Conservation (phyloP, 2,113 vertebrate genomes). For the Opisthocomus hoazin region DNA sequence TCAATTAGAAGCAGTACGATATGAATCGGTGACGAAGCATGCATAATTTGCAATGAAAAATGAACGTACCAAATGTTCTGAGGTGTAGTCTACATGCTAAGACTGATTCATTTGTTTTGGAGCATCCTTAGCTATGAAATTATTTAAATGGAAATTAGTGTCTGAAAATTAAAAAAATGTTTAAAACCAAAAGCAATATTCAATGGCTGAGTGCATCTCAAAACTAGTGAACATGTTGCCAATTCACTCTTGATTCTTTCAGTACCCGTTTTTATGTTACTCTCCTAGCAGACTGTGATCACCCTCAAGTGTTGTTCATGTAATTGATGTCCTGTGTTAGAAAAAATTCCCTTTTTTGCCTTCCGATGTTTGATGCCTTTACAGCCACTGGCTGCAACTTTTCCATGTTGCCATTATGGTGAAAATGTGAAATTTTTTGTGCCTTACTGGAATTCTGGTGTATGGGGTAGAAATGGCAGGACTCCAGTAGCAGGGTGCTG, state of each 20-base stretch:
- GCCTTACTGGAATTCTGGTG: neutral
- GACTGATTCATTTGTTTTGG: neutral
- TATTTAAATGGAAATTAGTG: neutral
- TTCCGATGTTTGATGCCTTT: neutral
- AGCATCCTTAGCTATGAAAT: neutral
- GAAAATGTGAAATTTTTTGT: neutral
- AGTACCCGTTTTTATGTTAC: neutral
- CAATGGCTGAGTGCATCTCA: neutral
- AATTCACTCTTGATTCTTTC: neutral
- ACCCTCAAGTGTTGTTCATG: neutral
- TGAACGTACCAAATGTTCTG: neutral
- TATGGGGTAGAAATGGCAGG: rapidly evolving
- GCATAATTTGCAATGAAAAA: neutral
- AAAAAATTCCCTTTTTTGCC: neutral
- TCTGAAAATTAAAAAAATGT: neutral
- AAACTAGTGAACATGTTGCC: neutral
- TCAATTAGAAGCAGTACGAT: neutral
- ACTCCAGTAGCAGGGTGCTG: neutral
- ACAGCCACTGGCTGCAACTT: neutral
- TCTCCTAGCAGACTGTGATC: neutral
- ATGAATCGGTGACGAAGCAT: neutral
- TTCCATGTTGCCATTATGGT: neutral
- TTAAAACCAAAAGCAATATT: neutral
- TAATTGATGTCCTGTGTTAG: neutral
- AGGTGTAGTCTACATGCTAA: neutral